These are phyloP conservation scores for Ascidia mentula DNA, from an alignment of 23 tunicate genomes.

Conservation along the genomic window DNA sequence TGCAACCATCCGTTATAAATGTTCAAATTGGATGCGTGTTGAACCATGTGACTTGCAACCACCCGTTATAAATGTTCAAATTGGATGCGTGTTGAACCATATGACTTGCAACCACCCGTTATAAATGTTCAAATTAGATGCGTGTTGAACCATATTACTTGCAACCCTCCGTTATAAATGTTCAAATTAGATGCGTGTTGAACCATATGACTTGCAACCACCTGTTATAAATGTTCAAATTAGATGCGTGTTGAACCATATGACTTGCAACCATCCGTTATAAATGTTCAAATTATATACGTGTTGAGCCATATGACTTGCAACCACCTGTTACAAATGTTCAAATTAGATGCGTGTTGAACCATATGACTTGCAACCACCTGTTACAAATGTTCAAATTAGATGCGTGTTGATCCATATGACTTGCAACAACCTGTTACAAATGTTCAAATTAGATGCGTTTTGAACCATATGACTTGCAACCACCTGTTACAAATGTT, in stretches of 20 bases:
- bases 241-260: conserved; percentile 14
- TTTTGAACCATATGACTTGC: background rate
- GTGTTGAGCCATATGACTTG: background rate
- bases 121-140: too few species aligned
- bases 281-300: too few species aligned
- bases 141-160: background rate
- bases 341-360: conserved; percentile 26
- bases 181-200: conserved; percentile 29
- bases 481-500: too few species aligned
- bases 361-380: conserved; percentile 9
- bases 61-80: too few species aligned
- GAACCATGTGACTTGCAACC: conserved; percentile 11
- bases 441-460: too few species aligned
- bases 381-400: too few species aligned
- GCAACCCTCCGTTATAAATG: too few species aligned
- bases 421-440: conserved; percentile 17
- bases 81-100: conserved; percentile 14
- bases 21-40: conserved; percentile 23
- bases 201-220: conserved; percentile 8
- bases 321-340: too few species aligned
- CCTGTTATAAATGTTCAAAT: too few species aligned
- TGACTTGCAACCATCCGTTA: conserved; percentile 23
- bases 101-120: conserved; percentile 19
- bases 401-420: conserved; percentile 14
- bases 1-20: too few species aligned